A percentile compares a stretch with the other conserved stretches of the same genome.
Evolutionary conservation across 2,888 invertebrate species (phyloP).

Genomic region (Drosophila peninsularis): DNA sequence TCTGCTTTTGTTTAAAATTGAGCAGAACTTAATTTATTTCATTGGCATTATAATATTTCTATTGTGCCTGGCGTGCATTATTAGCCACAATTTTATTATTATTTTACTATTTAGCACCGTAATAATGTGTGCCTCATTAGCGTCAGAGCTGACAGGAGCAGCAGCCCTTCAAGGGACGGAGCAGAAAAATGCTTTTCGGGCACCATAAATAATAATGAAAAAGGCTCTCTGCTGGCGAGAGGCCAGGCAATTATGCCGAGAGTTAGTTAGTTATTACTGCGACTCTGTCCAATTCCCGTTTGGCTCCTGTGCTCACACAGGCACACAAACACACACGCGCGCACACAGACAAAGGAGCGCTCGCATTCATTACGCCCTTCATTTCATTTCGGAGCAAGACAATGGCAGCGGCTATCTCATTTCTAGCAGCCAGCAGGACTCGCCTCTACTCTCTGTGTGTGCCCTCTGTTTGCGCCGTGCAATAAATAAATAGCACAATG

Average conservation of each 20-base stretch:
- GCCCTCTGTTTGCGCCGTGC: slow-evolving; percentile 37
- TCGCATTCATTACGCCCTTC: slow-evolving; percentile 67
- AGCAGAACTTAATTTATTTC: no score
- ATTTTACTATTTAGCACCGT: neutral
- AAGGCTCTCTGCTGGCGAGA: slow-evolving; percentile 13
- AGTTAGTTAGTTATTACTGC: slow-evolving; percentile 67
- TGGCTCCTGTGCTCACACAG: slow-evolving; percentile 31
- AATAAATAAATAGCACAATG: slow-evolving; percentile 75
- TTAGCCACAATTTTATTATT: neutral
- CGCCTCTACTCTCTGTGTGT: slow-evolving; percentile 15
- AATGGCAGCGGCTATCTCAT: slow-evolving; percentile 74
- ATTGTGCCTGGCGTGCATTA: neutral
- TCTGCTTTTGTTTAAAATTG: neutral
- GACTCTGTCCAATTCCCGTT: slow-evolving; percentile 35
- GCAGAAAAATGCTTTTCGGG: slow-evolving; percentile 13
- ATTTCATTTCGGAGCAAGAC: slow-evolving; percentile 68
- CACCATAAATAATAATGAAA: slow-evolving; percentile 63
- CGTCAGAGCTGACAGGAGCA: slow-evolving; percentile 20
- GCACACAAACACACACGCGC: slow-evolving; percentile 40
- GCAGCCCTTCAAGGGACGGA: slow-evolving; percentile 2
- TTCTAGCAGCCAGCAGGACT: slow-evolving; percentile 50
- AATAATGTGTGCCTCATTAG: slow-evolving; percentile 31
- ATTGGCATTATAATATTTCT: neutral
- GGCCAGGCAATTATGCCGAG: slow-evolving; percentile 49
- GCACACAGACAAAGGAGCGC: slow-evolving; percentile 43